Base-by-base conservation (phyloP, 2,113 vertebrate genomes). In the Pao palembangensis region DNA sequence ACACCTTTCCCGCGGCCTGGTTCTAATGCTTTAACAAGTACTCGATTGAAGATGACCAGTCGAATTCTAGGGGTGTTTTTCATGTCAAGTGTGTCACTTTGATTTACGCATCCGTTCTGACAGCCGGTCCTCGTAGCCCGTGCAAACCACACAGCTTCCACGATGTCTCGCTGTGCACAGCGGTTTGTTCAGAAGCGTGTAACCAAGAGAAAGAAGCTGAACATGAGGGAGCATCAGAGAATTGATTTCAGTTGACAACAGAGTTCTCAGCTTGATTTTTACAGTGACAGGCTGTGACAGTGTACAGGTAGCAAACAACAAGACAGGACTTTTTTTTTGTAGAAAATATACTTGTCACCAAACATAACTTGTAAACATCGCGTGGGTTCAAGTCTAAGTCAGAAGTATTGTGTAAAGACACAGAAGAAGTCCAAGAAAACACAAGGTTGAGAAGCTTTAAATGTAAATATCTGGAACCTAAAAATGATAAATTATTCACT, bases 171-270 rank as follows among this genome's bases (percentile, higher is more conserved):
- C 81, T 81, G 75, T 61, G 83, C 79, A 48, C 77, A 76, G 75
- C 81, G 75, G 80, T 83, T 84, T 81, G 63, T 71, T 68, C 58
- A 58, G 63, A 71, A 76, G 66, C 65, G 43, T 58, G 58, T 42
- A 60, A 58, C 63, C 55, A 58, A 57, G 69, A 77, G 67, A 57
- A 67, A 81, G 70, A 69, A 11, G 44, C 60, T 46, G 58, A 79
- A 82, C 74, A 82, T 73, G 77, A 79, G 79, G 75, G 69, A 75
- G 51, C 61, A 75, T 75, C 54, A 61, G 41, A 76, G 60, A 73
- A 74, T 64, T 87, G 83, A 89, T 88, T 82, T 79, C 61, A 69
- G 66, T 65, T 86, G 87, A 84, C 86, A 85, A 73, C 74, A 76
- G 60, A 75, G 43, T 67, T 70, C 65, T 69, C 69, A 43, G 68